Percentiles rank a stretch among this genome's conserved stretches.
Conservation (phyloP, 30 jellyfish, hydroid and myxozoan species). For the Phacellophora camtschatica region DNA sequence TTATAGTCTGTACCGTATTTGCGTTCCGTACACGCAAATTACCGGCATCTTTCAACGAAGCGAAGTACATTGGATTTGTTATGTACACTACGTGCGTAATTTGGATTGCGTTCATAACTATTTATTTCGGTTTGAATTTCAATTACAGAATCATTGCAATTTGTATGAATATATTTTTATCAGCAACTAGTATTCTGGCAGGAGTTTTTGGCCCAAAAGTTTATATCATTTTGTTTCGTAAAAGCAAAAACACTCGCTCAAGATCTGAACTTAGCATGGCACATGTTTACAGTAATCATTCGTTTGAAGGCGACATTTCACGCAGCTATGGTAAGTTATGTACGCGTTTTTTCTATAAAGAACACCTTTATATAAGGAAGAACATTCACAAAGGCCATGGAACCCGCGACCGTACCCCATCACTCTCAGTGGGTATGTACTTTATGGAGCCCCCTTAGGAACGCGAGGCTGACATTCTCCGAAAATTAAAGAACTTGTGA, state of each 20-base stretch:
- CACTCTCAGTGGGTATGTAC: too few relatives aligned
- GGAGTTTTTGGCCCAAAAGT: conserved; percentile 87
- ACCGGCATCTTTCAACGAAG: conserved; percentile 88
- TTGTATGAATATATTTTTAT: conserved; percentile 58
- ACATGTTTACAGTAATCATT: conserved; percentile 56
- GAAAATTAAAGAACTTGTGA: too few relatives aligned
- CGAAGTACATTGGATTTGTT: conserved; percentile 82
- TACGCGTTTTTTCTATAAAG: background rate
- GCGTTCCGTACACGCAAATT: conserved; percentile 90
- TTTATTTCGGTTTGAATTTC: conserved; percentile 40
- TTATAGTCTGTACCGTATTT: conserved; percentile 70
- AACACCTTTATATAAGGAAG: too few relatives aligned
- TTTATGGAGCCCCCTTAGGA: too few relatives aligned
- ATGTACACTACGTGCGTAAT: conserved; percentile 80
- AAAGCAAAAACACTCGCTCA: conserved; percentile 69
- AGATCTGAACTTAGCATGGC: conserved; percentile 47
- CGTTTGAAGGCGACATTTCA: conserved; percentile 20
- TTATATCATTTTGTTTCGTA: conserved; percentile 63
- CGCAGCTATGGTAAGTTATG: background rate
- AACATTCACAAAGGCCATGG: too few relatives aligned
- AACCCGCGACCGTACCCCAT: too few relatives aligned
- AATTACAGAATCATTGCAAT: conserved; percentile 42
- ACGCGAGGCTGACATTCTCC: too few relatives aligned
- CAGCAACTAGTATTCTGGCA: conserved; percentile 86
- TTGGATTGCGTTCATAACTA: conserved; percentile 73